A percentile compares a stretch with the other conserved stretches of the same genome.
Conservation (phyloP, 2,113 vertebrate species). For the Marmota flaviventris region DNA sequence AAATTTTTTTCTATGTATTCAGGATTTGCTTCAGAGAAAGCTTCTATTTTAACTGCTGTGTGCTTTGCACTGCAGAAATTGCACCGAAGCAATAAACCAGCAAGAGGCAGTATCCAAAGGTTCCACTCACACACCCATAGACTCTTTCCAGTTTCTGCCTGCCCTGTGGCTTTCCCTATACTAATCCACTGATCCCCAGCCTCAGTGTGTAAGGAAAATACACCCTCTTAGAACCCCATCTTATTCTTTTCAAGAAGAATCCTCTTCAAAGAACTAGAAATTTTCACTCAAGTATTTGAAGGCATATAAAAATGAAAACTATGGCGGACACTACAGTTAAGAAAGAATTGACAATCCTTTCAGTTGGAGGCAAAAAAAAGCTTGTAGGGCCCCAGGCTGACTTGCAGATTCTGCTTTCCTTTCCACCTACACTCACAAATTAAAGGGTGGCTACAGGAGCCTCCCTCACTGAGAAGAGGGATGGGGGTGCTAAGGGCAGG, state of each 20-base stretch:
- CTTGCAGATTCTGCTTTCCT: not conserved
- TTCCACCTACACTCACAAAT: slow-evolving; percentile 34
- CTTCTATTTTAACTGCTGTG: not conserved
- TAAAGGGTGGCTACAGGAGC: not conserved
- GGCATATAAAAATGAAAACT: not conserved
- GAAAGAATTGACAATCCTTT: not conserved
- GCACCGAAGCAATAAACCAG: not conserved
- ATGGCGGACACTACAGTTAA: not conserved
- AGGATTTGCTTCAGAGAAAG: not conserved
- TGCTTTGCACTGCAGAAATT: not conserved
- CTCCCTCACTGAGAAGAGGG: slow-evolving; percentile 15
- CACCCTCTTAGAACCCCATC: not conserved
- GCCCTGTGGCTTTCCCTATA: not conserved
- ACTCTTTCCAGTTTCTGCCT: not conserved
- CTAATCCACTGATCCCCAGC: not conserved
- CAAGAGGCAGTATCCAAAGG: not conserved
- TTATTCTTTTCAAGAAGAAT: not conserved
- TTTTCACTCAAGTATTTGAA: not conserved
- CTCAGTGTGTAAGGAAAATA: not conserved
- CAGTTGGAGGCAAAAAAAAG: not conserved
- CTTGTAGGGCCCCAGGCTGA: not conserved
- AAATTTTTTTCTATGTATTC: not conserved
- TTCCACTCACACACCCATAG: not conserved
- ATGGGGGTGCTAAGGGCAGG: not conserved
- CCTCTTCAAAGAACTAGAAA: not conserved